phyloP scores from a whole-genome alignment of 2,113 vertebrate genomes.

The Regulus satrapa region DNA sequence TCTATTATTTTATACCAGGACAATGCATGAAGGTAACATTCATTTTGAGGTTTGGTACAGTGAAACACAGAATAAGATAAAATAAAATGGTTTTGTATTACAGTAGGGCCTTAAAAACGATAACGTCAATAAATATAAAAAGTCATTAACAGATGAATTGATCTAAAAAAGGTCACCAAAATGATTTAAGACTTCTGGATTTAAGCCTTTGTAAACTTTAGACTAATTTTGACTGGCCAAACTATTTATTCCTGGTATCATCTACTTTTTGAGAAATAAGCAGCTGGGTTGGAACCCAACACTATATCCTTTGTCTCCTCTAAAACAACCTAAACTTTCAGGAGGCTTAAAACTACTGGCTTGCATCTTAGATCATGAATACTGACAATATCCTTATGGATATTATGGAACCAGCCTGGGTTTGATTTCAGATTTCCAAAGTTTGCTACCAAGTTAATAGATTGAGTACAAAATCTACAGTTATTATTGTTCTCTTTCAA shows the following conservation, averaged over 20 bases:
- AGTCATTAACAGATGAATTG: background rate
- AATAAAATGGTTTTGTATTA: background rate
- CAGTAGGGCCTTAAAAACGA: background rate
- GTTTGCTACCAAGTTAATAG: background rate
- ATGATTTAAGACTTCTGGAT: background rate
- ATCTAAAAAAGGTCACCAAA: background rate
- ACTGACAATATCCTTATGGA: too few species aligned
- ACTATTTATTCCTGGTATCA: background rate
- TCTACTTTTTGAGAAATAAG: background rate
- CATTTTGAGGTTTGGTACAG: background rate
- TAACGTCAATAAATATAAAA: background rate
- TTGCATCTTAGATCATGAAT: background rate
- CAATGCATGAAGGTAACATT: background rate
- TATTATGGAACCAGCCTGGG: fast-evolving
- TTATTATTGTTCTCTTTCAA: background rate
- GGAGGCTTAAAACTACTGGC: background rate
- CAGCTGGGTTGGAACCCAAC: fast-evolving
- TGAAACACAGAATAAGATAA: background rate
- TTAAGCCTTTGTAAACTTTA: background rate
- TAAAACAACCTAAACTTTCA: background rate
- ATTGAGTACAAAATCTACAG: background rate
- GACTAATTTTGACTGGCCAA: background rate
- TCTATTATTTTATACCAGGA: background rate
- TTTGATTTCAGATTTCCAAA: background rate
- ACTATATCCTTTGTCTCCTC: background rate